phyloP scores from a whole-genome alignment of 2,113 vertebrate genomes.

The Raja brachyura region DNA sequence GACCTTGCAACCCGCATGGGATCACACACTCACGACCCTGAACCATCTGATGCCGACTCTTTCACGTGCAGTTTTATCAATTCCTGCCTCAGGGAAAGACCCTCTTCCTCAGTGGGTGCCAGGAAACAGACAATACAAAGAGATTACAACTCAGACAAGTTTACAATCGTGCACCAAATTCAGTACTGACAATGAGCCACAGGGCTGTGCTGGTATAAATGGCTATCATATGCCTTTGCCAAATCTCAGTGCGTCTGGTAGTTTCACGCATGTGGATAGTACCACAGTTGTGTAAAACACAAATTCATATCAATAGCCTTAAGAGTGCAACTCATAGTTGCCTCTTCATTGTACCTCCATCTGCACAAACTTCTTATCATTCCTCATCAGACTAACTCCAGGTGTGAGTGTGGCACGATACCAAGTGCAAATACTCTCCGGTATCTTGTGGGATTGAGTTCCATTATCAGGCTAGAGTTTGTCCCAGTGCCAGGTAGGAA shows the following conservation, averaged over 20 bases:
- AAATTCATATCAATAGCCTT: not conserved
- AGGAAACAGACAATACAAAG: not conserved
- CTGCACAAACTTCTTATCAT: too few species aligned
- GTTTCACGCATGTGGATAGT: not conserved
- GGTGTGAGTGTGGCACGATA: not conserved
- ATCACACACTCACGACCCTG: not conserved
- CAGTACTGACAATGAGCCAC: too few species aligned
- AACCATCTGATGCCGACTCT: not conserved
- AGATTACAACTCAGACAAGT: too few species aligned
- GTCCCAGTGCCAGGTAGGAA: too few species aligned
- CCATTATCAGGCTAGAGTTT: not conserved
- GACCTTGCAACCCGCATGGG: not conserved
- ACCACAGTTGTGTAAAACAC: not conserved
- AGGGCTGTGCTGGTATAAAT: too few species aligned
- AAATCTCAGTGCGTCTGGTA: not conserved
- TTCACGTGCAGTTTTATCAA: not conserved
- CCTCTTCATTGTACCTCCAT: too few species aligned
- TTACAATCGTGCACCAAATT: too few species aligned
- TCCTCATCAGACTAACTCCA: not conserved
- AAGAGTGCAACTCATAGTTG: not conserved
- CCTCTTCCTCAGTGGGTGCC: not conserved
- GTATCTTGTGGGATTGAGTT: too few species aligned
- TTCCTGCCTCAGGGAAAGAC: not conserved
- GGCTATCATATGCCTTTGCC: not conserved
- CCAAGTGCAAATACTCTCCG: too few species aligned